Percentiles rank a stretch among this genome's conserved stretches.
phyloP scores from a whole-genome alignment of 2,888 invertebrate species.

The Thymelicus acteon region DNA sequence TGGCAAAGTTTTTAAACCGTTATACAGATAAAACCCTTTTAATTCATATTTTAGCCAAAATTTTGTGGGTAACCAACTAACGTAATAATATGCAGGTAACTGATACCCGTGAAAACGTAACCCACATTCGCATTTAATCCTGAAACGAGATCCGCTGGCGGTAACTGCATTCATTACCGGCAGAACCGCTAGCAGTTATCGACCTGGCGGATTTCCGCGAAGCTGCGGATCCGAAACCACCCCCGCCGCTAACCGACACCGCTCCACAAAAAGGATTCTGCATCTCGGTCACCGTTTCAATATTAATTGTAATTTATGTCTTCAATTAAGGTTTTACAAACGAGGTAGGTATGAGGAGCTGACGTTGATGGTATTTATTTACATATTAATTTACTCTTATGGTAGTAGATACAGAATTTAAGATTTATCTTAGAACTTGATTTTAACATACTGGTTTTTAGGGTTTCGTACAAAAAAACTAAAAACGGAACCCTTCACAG shows the following conservation, averaged over 20 bases:
- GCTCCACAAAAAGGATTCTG: conserved; percentile 10
- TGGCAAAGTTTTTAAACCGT: no score
- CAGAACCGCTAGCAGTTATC: conserved; percentile 22
- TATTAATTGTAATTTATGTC: neutral
- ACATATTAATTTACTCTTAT: no score
- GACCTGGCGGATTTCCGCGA: conserved; percentile 34
- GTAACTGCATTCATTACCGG: conserved; percentile 29
- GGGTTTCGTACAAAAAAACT: no score
- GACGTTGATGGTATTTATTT: neutral
- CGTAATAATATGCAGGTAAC: neutral
- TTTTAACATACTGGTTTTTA: no score
- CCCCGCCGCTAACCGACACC: neutral
- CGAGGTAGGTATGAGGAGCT: neutral
- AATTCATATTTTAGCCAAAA: no score
- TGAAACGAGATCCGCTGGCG: conserved; percentile 8
- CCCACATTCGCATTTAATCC: conserved; percentile 2
- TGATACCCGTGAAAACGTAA: conserved; percentile 7
- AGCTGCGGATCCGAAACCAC: conserved; percentile 18
- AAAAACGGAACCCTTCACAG: no score
- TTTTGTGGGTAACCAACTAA: no score
- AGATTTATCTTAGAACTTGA: no score
- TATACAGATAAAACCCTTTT: no score
- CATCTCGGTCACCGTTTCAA: conserved; percentile 11
- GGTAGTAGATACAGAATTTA: no score
- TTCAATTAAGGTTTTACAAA: neutral